Percentiles rank a stretch among this genome's conserved stretches.
Conservation (phyloP, 2,113 vertebrate genomes). For the Phyllopteryx taeniolatus region DNA sequence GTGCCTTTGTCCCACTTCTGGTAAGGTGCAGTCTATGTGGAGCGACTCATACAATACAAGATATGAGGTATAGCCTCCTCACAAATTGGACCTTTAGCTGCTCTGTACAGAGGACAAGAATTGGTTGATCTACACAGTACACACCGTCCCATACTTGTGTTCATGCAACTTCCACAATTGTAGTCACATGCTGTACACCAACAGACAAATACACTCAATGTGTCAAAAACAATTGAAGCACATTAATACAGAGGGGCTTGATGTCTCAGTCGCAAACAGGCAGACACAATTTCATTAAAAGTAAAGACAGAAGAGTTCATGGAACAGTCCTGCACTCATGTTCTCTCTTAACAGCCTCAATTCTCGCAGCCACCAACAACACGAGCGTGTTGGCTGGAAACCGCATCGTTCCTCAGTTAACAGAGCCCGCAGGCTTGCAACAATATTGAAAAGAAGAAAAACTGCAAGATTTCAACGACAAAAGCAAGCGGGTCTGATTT, state of each 20-base stretch:
- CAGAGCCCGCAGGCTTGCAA: conserved; percentile 30
- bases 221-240: neutral
- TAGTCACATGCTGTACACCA: neutral
- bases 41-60: too few relatives aligned
- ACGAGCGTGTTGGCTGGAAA: conserved; percentile 27
- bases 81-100: too few relatives aligned
- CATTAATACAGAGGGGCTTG: neutral
- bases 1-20: too few relatives aligned
- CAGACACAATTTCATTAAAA: neutral
- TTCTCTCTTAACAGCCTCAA: conserved; percentile 35
- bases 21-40: too few relatives aligned
- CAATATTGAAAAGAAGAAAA: conserved; percentile 29
- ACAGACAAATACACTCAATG: neutral
- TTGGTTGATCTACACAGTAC: too few relatives aligned
- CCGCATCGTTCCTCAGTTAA: conserved; percentile 36
- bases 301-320: neutral
- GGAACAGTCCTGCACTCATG: neutral
- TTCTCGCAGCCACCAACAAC: conserved; percentile 37
- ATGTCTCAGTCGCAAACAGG: neutral
- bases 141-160: too few relatives aligned
- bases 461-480: conserved; percentile 15
- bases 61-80: too few relatives aligned
- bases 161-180: neutral
- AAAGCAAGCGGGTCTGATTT: conserved; percentile 18
- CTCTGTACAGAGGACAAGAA: too few relatives aligned